Percentiles rank a stretch among this genome's conserved stretches.
phyloP scores from a whole-genome alignment of 2,888 invertebrate genomes.

The Automeris io region DNA sequence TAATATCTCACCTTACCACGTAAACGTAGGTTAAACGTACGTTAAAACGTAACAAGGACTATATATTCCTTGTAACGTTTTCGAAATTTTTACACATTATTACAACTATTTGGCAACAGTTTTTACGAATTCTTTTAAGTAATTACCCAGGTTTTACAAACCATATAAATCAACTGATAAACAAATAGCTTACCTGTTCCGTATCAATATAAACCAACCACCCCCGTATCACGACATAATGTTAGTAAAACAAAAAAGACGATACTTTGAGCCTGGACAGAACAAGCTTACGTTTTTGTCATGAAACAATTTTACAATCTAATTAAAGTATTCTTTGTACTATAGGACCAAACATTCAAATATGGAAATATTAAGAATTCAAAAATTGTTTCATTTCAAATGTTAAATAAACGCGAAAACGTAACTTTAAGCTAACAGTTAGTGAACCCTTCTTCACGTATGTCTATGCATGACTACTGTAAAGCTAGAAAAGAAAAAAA shows the following conservation, averaged over 20 bases:
- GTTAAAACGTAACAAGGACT: too few relatives aligned
- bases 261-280: constrained; percentile 14
- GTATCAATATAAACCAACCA: not conserved
- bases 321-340: too few relatives aligned
- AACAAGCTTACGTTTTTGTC: not conserved
- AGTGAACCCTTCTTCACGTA: constrained; percentile 50
- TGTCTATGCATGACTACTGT: not conserved
- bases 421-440: constrained; percentile 22
- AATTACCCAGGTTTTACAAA: too few relatives aligned
- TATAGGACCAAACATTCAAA: not conserved
- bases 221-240: constrained; percentile 10
- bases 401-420: not conserved
- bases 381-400: constrained; percentile 1
- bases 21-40: too few relatives aligned
- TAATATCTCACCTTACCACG: too few relatives aligned
- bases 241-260: constrained; percentile 18
- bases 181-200: not conserved
- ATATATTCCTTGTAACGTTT: too few relatives aligned
- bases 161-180: too few relatives aligned
- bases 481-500: constrained; percentile 17
- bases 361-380: not conserved
- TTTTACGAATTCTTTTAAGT: too few relatives aligned
- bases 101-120: too few relatives aligned
- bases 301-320: not conserved
- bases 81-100: too few relatives aligned